These are phyloP conservation scores for Phorcus lineatus DNA, from an alignment of 2,888 invertebrate genomes.

Conservation along the genomic window DNA sequence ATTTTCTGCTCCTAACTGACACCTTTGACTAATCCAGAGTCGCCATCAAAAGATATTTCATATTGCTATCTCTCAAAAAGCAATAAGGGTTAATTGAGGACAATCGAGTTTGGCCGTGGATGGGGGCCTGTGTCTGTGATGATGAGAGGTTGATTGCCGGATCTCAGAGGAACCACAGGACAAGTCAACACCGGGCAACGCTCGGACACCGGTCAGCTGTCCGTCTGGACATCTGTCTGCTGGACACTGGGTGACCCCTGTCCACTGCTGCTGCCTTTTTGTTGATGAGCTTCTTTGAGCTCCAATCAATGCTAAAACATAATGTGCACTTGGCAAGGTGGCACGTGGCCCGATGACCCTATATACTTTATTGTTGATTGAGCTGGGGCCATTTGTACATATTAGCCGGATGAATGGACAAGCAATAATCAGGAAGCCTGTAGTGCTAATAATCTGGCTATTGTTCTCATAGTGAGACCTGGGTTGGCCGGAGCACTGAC, in stretches of 20 bases:
- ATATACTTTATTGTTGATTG: slow-evolving; percentile 16
- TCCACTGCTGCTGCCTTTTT: slow-evolving; percentile 6
- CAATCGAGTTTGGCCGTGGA: slow-evolving; percentile 7
- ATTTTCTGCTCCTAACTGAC: slow-evolving; percentile 3
- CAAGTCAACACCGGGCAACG: slow-evolving; percentile 7
- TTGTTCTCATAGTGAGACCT: not conserved
- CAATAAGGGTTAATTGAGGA: slow-evolving; percentile 24
- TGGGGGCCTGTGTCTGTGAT: slow-evolving; percentile 6
- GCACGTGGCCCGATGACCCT: slow-evolving; percentile 17
- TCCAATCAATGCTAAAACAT: slow-evolving; percentile 15
- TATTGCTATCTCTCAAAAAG: slow-evolving; percentile 18
- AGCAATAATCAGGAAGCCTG: not conserved
- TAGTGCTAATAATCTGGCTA: too few relatives aligned
- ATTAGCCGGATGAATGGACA: not conserved
- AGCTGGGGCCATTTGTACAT: slow-evolving; percentile 2
- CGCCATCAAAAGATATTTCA: not conserved
- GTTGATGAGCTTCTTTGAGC: slow-evolving; percentile 19
- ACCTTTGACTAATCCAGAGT: slow-evolving; percentile 4
- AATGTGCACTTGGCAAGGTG: slow-evolving; percentile 16
- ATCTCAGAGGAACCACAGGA: not conserved
- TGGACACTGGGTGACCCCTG: not conserved
- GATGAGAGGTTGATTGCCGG: slow-evolving; percentile 5
- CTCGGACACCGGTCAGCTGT: slow-evolving; percentile 5
- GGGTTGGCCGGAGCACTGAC: slow-evolving; percentile 14
- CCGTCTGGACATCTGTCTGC: slow-evolving; percentile 10